Base-by-base conservation (phyloP, 2,888 invertebrate genomes). In the Molorchus minor region DNA sequence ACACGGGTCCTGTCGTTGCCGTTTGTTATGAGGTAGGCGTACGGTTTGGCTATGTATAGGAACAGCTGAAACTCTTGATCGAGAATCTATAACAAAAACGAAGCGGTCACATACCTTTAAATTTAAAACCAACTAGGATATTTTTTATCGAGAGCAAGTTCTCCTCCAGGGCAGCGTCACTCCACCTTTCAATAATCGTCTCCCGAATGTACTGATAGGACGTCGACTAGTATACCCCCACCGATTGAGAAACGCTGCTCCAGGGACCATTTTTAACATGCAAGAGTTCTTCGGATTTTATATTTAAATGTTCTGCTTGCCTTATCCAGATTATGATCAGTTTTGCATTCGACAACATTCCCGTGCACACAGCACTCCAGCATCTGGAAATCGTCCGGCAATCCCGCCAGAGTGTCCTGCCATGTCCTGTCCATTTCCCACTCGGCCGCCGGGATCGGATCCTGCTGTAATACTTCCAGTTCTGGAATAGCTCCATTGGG, bases 41-140 rank as follows among this genome's bases (percentile, higher is more conserved):
- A 83, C 0, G 84, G 84, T 67, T 81, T 75, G 1, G 80, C 75
- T 55, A 84, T 67, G 64, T 81, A 81, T 8, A 85, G 73, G 19
- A 83, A 75, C 54, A 82, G 82, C 59, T 79, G 77, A 65, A 84
- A 85, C 69, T 84, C 83, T 68, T 82, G 75, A 66, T 80, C 82
- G 29, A 82, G 67, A 51, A 79, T 77, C 79, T 81, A 52, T 57
- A 30, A 60, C 51, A 46, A 16, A n/a, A 36, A 13, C 36, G 10
- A 29, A 29, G 30, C 30, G 7, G 30, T 29, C 10, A 7, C 10
- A 10, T 29, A 10, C n/a, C n/a, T n/a, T n/a, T n/a, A n/a, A n/a
- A n/a, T n/a, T n/a, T n/a, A n/a, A n/a, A n/a, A n/a, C n/a, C n/a
- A n/a, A n/a, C n/a, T n/a, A n/a, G n/a, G n/a, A n/a, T n/a, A n/a